Conservation (phyloP, 2,797 vertebrate genomes). For the Acanthurus tractus region DNA sequence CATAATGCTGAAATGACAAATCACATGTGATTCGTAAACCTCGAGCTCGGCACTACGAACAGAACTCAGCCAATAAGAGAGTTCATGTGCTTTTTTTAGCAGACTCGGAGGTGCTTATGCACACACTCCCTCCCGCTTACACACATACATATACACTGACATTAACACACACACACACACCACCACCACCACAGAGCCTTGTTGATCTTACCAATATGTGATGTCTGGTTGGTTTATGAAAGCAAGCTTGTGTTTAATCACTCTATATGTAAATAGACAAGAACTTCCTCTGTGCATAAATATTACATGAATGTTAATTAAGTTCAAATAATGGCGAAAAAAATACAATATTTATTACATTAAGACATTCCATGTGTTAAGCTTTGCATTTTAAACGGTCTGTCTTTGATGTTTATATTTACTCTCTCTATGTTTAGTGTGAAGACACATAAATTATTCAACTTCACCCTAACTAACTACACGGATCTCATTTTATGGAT, state of each 20-base stretch:
- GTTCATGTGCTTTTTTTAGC: slow-evolving; percentile 2
- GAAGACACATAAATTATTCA: slow-evolving; percentile 85
- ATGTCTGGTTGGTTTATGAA: slow-evolving; percentile 68
- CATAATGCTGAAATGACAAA: slow-evolving; percentile 43
- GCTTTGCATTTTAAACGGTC: slow-evolving; percentile 79
- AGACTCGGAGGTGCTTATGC: slow-evolving; percentile 22
- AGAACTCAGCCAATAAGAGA: slow-evolving; percentile 32
- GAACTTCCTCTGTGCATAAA: slow-evolving; percentile 82
- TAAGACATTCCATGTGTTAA: slow-evolving; percentile 73
- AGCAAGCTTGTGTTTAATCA: slow-evolving; percentile 76
- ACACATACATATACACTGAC: neutral
- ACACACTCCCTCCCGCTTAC: slow-evolving; percentile 17
- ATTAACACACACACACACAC: slow-evolving; percentile 7
- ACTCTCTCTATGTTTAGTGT: slow-evolving; percentile 79
- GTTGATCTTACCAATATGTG: slow-evolving; percentile 60
- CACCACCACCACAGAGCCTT: slow-evolving; percentile 45
- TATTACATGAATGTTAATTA: slow-evolving; percentile 88
- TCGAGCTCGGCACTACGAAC: slow-evolving; percentile 41
- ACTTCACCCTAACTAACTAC: slow-evolving; percentile 82
- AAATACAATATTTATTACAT: slow-evolving; percentile 86
- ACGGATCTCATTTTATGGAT: slow-evolving; percentile 82
- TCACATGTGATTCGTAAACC: slow-evolving; percentile 18
- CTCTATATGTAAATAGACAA: slow-evolving; percentile 83
- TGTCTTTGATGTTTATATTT: slow-evolving; percentile 89
- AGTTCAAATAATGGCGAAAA: slow-evolving; percentile 83